Evolutionary conservation across 1,140 invertebrate genomes (phyloP), one percentile per base, ranked within the genome.

Genomic region (Micrasema minimum): DNA sequence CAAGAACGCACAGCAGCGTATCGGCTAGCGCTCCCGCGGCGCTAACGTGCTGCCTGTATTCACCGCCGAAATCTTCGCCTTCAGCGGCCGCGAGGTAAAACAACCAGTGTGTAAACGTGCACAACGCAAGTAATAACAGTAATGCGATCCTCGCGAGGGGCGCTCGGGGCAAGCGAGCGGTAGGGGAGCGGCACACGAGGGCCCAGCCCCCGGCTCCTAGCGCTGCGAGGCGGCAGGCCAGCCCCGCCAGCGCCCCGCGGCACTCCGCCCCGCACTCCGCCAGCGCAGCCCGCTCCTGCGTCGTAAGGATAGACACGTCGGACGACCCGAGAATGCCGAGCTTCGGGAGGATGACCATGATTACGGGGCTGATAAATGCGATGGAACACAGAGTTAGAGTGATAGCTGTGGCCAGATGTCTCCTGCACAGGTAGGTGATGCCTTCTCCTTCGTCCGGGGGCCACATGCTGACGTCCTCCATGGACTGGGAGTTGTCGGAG

Each of bases 41-140:
- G 72, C 91, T 90, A 2, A 98, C 95, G 76, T 98, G 87, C 51
- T 91, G 91, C 80, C 91, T 91, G 79, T 94, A 94, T 80, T 93
- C 90, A 35, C 91, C 88, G 31, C 89, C 88, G 23, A 50, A 67
- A 82, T 93, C 92, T 74, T 92, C 91, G 10, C 88, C 89, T 41
- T 92, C 90, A 12, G 89, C 90, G n/a, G 90, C 85, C 66, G 91
- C 95, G 76, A 95, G 91, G 79, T 98, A 99, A 81, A 99, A 99
- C 0, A 99, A 85, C 97, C 97, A 99, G 84, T 96, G 98, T 12
- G 96, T 92, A 85, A 98, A 96, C 66, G 92, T 95, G 79, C 96
- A 94, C 10, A 99, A 88, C 53, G 96, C 90, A n/a, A 97, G 90
- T 37, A 99, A 88, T 11, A 96, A 87, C 51, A 98, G 84, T 18